A percentile compares a stretch with the other conserved stretches of the same genome.
Evolutionary conservation across 2,797 vertebrate genomes (phyloP).

Genomic region (Scarus forsteni): DNA sequence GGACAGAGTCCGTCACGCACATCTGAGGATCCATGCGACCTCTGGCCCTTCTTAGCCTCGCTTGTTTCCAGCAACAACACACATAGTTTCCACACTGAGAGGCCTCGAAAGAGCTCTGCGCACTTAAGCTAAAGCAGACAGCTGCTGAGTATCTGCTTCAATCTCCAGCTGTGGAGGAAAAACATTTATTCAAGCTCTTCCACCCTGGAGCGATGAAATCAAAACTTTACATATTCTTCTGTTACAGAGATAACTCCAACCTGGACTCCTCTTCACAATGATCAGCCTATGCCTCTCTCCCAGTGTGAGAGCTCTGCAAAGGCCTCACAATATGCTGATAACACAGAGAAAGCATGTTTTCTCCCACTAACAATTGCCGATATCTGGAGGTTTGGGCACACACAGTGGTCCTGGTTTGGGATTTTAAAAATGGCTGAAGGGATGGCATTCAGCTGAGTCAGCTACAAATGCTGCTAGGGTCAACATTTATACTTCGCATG

Average conservation of each 20-base stretch:
- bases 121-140: slow-evolving; percentile 26
- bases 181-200: slow-evolving; percentile 3
- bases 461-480: slow-evolving; percentile 12
- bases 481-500: not conserved
- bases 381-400: slow-evolving; percentile 3
- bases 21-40: slow-evolving; percentile 21
- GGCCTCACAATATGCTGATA: slow-evolving; percentile 50
- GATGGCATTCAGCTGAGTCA: slow-evolving; percentile 10
- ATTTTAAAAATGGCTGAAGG: slow-evolving; percentile 31
- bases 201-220: slow-evolving; percentile 9
- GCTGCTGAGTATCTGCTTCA: slow-evolving; percentile 16
- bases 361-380: slow-evolving; percentile 1
- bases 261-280: slow-evolving; percentile 34
- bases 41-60: slow-evolving; percentile 27
- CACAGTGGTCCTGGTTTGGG: slow-evolving; percentile 3
- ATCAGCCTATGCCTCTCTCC: slow-evolving; percentile 26
- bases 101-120: not conserved
- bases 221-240: slow-evolving; percentile 25
- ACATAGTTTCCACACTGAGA: not conserved
- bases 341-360: slow-evolving; percentile 15
- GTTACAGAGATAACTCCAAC: slow-evolving; percentile 28
- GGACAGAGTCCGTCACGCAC: not conserved
- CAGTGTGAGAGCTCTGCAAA: slow-evolving; percentile 39
- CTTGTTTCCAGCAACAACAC: not conserved
- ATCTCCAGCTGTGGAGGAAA: slow-evolving; percentile 21